A percentile compares a stretch with the other conserved stretches of the same genome.
Evolutionary conservation across 2,113 vertebrate genomes (phyloP).

Genomic region (Mugil cephalus): DNA sequence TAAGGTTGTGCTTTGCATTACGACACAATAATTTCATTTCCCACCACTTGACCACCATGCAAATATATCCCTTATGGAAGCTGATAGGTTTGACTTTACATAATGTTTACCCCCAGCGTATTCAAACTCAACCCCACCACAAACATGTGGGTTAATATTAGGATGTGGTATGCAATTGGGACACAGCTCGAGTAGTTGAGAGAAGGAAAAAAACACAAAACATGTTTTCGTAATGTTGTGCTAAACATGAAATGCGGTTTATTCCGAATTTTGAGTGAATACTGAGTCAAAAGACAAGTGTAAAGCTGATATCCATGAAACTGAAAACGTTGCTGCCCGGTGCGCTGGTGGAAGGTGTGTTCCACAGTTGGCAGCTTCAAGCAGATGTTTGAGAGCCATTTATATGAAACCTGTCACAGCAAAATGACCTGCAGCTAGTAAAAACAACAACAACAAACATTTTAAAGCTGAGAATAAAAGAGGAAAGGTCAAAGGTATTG

Average conservation of each 20-base stretch:
- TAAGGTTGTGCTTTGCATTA: too few relatives aligned
- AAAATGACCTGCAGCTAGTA: too few relatives aligned
- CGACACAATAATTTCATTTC: too few relatives aligned
- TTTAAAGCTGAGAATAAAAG: too few relatives aligned
- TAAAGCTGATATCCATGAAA: constrained; percentile 60
- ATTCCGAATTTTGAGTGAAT: constrained; percentile 2
- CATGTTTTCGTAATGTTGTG: constrained; percentile 27
- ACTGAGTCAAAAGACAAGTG: constrained; percentile 31
- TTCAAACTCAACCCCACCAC: not conserved
- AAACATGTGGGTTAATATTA: not conserved
- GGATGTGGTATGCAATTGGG: constrained; percentile 55
- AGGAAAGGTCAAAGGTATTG: too few relatives aligned
- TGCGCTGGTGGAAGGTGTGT: not conserved
- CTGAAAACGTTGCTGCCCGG: not conserved
- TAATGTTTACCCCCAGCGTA: not conserved
- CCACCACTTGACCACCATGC: too few relatives aligned
- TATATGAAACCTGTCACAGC: too few relatives aligned
- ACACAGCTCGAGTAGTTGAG: constrained; percentile 66
- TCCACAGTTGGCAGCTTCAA: not conserved
- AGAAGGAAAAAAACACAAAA: constrained; percentile 44
- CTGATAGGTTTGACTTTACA: not conserved
- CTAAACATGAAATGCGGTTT: constrained; percentile 31
- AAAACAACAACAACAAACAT: too few relatives aligned
- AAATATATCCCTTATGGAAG: not conserved
- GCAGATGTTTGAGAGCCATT: too few relatives aligned